phyloP scores from a whole-genome alignment of 2,113 vertebrate genomes.

The Gymnorhina tibicen region DNA sequence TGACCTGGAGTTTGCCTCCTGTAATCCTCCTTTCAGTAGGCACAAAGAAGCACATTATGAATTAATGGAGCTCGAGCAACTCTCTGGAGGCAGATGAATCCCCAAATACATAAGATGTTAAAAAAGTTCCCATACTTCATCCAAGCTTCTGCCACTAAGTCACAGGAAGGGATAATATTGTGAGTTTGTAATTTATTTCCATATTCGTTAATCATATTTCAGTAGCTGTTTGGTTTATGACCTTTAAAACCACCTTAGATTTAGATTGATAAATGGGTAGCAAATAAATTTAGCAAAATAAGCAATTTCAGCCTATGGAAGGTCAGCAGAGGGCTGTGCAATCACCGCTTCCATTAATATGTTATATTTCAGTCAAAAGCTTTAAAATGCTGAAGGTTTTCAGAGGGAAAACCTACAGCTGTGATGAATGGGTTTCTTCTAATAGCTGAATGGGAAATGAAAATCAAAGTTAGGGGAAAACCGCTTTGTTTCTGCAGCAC shows the following conservation, averaged over 20 bases:
- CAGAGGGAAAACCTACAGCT: constrained; percentile 43
- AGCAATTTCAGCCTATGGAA: constrained; percentile 68
- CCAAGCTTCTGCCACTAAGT: neutral
- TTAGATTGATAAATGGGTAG: constrained; percentile 70
- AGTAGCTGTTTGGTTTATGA: constrained; percentile 63
- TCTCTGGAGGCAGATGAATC: neutral
- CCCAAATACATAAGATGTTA: neutral
- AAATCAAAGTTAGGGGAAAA: constrained; percentile 44
- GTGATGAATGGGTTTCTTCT: constrained; percentile 67
- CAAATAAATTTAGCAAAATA: constrained; percentile 68
- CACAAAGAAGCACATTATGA: neutral
- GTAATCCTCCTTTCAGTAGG: neutral
- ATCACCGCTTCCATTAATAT: constrained; percentile 71
- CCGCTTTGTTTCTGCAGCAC: neutral
- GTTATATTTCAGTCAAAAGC: constrained; percentile 71
- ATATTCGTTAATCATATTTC: constrained; percentile 68
- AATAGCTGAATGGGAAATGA: constrained; percentile 63
- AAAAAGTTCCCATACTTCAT: constrained; percentile 54
- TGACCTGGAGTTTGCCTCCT: neutral
- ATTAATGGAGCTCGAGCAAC: neutral
- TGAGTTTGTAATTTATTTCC: constrained; percentile 71
- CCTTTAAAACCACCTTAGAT: constrained; percentile 70
- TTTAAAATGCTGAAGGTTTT: constrained; percentile 69
- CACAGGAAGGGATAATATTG: constrained; percentile 62
- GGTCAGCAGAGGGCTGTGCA: constrained; percentile 69